These are phyloP conservation scores for Potorous gilbertii DNA, from an alignment of 2,797 vertebrate species.

Conservation along the genomic window DNA sequence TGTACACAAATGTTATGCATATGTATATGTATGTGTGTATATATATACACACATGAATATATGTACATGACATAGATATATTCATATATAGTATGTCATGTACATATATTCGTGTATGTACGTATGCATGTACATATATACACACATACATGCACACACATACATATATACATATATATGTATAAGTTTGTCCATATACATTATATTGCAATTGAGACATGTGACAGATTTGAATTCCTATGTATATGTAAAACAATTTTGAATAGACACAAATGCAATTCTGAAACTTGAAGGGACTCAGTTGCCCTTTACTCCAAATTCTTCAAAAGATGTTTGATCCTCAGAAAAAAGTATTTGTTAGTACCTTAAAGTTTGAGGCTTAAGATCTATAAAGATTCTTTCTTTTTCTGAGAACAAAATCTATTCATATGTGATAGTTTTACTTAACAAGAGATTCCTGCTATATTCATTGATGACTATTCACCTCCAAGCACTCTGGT, in stretches of 20 bases:
- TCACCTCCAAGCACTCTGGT: conserved; percentile 54
- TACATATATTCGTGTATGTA: no score
- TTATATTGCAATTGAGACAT: background rate
- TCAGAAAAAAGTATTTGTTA: conserved; percentile 83
- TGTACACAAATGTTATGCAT: background rate
- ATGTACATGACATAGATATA: no score
- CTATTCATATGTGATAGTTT: conserved; percentile 76
- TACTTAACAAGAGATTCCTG: conserved; percentile 74
- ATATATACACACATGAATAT: no score
- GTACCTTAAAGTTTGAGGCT: conserved; percentile 82
- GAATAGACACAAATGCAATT: conserved; percentile 62
- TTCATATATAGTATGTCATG: no score
- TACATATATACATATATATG: no score
- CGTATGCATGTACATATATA: no score
- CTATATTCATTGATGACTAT: conserved; percentile 40
- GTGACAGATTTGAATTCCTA: background rate
- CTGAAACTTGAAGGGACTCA: conserved; percentile 62
- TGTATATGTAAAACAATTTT: background rate
- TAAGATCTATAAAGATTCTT: conserved; percentile 78
- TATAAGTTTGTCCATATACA: background rate
- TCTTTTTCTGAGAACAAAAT: conserved; percentile 69
- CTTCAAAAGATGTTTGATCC: conserved; percentile 83
- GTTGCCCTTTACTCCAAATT: conserved; percentile 68
- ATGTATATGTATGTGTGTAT: no score
- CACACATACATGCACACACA: no score